Percentiles rank a stretch among this genome's conserved stretches.
phyloP scores from a whole-genome alignment of 2,888 invertebrate species.

The Apamea sordens region DNA sequence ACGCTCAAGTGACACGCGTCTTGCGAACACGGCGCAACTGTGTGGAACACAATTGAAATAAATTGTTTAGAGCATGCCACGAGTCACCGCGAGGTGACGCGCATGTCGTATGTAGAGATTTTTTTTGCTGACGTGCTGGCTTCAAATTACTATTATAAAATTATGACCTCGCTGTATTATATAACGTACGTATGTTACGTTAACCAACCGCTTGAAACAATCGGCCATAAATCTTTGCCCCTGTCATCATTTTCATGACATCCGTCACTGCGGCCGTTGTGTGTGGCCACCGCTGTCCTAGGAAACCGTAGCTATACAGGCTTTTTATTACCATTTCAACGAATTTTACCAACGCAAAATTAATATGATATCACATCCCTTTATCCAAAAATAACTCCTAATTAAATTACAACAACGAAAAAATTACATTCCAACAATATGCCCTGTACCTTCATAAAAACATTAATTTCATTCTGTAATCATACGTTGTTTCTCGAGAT shows the following conservation, averaged over 20 bases:
- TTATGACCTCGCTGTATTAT: too few relatives aligned
- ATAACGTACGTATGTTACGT: too few relatives aligned
- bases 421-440: conserved; percentile 4
- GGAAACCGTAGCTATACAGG: too few relatives aligned
- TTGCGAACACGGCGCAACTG: background rate
- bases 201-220: too few relatives aligned
- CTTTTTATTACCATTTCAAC: background rate
- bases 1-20: background rate
- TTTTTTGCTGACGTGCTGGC: too few relatives aligned
- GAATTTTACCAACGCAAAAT: background rate
- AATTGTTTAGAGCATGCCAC: background rate
- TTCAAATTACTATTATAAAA: too few relatives aligned
- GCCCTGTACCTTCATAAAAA: background rate
- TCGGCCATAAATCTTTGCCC: too few relatives aligned
- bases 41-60: background rate
- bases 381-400: conserved; percentile 11
- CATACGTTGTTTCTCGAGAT: background rate
- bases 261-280: too few relatives aligned
- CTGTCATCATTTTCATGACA: too few relatives aligned
- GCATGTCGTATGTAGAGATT: background rate
- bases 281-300: too few relatives aligned
- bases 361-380: background rate
- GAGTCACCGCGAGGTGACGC: background rate
- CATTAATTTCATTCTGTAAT: conserved; percentile 4
- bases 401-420: conserved; percentile 1